phyloP scores from a whole-genome alignment of 2,113 vertebrate species.

The Dipodomys spectabilis region DNA sequence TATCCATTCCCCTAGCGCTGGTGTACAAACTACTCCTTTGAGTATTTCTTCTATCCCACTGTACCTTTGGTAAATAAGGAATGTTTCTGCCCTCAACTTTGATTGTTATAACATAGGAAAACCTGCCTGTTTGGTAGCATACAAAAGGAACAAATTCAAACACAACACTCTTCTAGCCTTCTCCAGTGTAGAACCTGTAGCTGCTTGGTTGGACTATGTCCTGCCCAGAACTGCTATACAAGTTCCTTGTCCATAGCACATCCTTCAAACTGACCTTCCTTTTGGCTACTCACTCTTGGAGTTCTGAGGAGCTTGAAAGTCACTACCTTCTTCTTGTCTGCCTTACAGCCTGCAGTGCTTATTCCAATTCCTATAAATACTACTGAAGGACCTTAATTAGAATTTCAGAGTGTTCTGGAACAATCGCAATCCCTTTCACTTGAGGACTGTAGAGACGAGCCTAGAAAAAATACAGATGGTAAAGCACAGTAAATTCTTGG shows the following conservation, averaged over 20 bases:
- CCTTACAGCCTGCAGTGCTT: not conserved
- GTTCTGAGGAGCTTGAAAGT: not conserved
- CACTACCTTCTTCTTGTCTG: not conserved
- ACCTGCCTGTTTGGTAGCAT: not conserved
- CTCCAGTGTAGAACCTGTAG: not conserved
- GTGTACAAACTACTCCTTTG: not conserved
- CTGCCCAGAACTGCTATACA: not conserved
- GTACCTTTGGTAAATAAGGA: not conserved
- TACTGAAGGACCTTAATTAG: not conserved
- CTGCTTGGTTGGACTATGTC: not conserved
- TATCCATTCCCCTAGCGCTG: not conserved
- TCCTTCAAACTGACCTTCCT: not conserved
- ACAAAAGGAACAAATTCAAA: not conserved
- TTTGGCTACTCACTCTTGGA: not conserved
- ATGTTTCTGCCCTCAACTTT: not conserved
- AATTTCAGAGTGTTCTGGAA: not conserved
- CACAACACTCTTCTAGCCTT: not conserved
- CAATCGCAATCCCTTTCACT: not conserved
- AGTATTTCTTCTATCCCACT: not conserved
- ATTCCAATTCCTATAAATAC: not conserved
- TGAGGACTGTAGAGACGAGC: not conserved
- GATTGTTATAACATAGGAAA: not conserved
- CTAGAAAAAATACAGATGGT: not conserved
- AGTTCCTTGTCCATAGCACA: not conserved
- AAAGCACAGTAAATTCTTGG: conserved; percentile 23